These are phyloP conservation scores for Hirudo medicinalis DNA, from an alignment of 1,140 invertebrate genomes.

Conservation along the genomic window DNA sequence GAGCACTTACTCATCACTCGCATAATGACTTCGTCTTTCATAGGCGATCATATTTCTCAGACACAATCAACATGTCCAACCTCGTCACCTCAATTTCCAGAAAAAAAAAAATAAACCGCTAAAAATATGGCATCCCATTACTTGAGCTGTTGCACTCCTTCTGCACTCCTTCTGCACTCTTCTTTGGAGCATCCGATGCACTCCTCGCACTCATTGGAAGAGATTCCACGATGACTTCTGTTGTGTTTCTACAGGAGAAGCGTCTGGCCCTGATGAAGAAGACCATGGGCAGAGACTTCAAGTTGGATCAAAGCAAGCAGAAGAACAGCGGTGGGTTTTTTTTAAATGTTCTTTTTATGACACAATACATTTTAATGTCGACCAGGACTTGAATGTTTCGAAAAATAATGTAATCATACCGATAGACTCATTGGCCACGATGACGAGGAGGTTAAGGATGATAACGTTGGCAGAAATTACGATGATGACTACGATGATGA, in stretches of 20 bases:
- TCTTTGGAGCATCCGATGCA: no score
- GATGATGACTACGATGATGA: not conserved
- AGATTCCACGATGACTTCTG: no score
- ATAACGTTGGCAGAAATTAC: not conserved
- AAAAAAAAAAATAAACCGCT: no score
- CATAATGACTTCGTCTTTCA: no score
- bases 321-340: slow-evolving; percentile 1
- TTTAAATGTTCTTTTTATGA: not conserved
- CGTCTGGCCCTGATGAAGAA: slow-evolving; percentile 14
- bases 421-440: not conserved
- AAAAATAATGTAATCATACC: not conserved
- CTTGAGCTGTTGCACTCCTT: no score
- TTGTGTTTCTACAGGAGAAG: not conserved
- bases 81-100: no score
- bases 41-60: no score
- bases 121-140: no score
- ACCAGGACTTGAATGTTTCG: not conserved
- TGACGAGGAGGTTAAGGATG: not conserved
- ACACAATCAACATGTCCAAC: no score
- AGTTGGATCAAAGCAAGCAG: slow-evolving; percentile 7
- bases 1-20: no score
- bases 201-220: no score
- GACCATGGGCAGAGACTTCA: not conserved
- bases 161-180: no score
- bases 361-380: not conserved